phyloP scores from a whole-genome alignment of 2,888 invertebrate species.

The Macroteleia sp. region DNA sequence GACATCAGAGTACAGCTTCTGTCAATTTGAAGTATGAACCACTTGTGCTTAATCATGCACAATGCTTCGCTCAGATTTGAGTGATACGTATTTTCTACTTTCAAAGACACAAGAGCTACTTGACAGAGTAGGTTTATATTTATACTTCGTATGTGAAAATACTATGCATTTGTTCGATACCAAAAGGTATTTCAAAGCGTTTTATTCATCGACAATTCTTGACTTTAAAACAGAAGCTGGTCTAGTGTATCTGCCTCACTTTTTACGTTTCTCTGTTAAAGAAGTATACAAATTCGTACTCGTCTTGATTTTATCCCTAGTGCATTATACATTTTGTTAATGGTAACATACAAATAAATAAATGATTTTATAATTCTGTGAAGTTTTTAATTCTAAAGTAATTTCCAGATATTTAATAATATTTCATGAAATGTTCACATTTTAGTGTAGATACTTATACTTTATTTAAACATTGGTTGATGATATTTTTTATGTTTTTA shows the following conservation, averaged over 20 bases:
- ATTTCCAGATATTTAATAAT: too few relatives aligned
- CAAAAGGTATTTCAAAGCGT: conserved; percentile 23
- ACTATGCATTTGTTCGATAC: conserved; percentile 14
- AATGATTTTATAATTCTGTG: too few relatives aligned
- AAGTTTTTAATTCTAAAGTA: too few relatives aligned
- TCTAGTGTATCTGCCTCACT: not conserved
- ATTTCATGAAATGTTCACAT: too few relatives aligned
- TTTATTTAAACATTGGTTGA: too few relatives aligned
- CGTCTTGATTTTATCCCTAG: not conserved
- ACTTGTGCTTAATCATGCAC: conserved; percentile 52
- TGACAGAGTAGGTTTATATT: conserved; percentile 26
- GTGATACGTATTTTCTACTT: conserved; percentile 35
- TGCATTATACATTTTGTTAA: too few relatives aligned
- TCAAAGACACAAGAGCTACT: conserved; percentile 37
- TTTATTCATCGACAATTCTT: conserved; percentile 43
- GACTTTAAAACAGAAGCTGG: conserved; percentile 19
- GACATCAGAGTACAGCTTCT: conserved; percentile 23
- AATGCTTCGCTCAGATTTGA: conserved; percentile 12
- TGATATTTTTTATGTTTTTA: too few relatives aligned
- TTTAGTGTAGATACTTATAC: too few relatives aligned
- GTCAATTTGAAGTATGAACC: conserved; percentile 41
- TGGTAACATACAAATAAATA: too few relatives aligned
- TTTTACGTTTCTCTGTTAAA: conserved; percentile 14
- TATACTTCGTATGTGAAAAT: conserved; percentile 23
- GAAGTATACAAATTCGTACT: not conserved